Evolutionary conservation across 2,888 invertebrate genomes (phyloP), one percentile per base, ranked within the genome.

Genomic region (Drosophila bunnanda): DNA sequence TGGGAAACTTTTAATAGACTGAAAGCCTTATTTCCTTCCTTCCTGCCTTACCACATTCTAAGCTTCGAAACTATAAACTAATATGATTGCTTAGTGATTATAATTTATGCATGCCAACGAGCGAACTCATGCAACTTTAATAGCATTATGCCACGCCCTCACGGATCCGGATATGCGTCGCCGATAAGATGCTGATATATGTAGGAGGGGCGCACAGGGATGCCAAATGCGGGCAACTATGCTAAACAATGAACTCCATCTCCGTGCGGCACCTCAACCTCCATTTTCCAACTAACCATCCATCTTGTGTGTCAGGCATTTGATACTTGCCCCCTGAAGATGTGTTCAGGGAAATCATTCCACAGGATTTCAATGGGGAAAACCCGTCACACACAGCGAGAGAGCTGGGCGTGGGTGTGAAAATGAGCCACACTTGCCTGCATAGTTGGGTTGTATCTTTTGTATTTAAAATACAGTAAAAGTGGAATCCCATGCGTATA

Each of bases 21-120:
- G 8, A n/a, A 4, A n/a, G 9, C 25, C 2, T n/a, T 15, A 3
- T 3, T n/a, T 46, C 5, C 46, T 34, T 34, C 20, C 50, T 50
- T 50, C 34, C 50, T 50, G 50, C 1, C 50, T 22, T 20, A 9
- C 50, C 32, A 15, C 34, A 34, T 15, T 34, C 32, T 50, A 34
- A 50, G 50, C 32, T 34, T 5, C 8, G 20, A 34, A 50, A 50
- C 50, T 50, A 50, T 50, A 50, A 32, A 30, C 30, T 32, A 30
- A 57, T 32, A 50, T 50, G 50, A 50, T 50, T 50, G 50, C 50
- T 50, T 50, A 22, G 34, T 52, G 36, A 25, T 36, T 58, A n/a
- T 58, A 58, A 58, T 58, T 36, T 38, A 52, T 58, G 50, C 52
- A 58, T 20, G 36, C 13, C 57, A n/a, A 9, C 12, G 39, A 39